These are phyloP conservation scores for Alca torda DNA, from an alignment of 2,797 vertebrate genomes.

Conservation along the genomic window DNA sequence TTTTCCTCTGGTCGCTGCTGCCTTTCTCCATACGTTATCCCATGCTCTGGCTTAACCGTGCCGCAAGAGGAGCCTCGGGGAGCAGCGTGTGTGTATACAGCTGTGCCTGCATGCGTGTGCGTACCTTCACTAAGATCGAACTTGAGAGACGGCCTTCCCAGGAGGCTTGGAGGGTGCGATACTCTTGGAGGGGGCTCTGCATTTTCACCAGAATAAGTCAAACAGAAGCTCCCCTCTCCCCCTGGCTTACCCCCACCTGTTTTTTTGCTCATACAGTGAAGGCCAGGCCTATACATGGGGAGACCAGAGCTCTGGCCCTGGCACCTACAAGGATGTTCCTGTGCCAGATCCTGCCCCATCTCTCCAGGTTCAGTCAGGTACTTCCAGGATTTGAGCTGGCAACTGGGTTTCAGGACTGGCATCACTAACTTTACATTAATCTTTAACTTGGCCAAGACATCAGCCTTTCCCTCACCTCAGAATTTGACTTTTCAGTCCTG, in stretches of 20 bases:
- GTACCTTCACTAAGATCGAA: neutral
- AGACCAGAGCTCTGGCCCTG: neutral
- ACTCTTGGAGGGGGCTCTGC: neutral
- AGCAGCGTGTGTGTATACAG: neutral
- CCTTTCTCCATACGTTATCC: neutral
- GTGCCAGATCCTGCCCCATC: neutral
- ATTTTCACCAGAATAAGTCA: neutral
- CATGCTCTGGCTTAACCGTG: rapidly evolving
- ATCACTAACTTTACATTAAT: neutral
- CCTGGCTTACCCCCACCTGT: neutral
- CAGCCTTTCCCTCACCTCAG: neutral
- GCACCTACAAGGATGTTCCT: neutral
- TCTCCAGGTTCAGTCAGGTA: neutral
- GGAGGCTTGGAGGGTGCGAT: neutral
- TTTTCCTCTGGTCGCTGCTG: neutral
- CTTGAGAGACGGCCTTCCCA: neutral
- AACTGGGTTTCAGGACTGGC: neutral
- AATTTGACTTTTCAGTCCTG: neutral
- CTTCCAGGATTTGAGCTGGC: neutral
- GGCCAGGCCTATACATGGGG: rapidly evolving
- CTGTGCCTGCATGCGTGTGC: neutral
- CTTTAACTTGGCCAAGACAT: neutral
- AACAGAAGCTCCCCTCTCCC: neutral
- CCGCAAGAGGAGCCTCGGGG: rapidly evolving
- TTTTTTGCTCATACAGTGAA: neutral